phyloP scores from a whole-genome alignment of 92 coral and sea anemone genomes.

The Palythoa grandiflora region DNA sequence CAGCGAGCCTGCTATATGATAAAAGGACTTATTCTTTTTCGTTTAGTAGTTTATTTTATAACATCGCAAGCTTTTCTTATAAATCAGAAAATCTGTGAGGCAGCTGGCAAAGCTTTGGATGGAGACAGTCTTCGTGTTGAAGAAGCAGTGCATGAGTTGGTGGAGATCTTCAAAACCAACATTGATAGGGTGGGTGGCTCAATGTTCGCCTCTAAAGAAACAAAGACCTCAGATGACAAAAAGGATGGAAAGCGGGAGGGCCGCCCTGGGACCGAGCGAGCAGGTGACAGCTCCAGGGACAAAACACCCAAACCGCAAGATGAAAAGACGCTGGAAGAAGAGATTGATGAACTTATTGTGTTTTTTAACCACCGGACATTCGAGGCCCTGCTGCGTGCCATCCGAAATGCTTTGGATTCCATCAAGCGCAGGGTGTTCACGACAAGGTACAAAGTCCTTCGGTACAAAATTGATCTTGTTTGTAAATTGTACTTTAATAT shows the following conservation, averaged over 20 bases:
- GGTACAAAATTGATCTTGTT: neutral
- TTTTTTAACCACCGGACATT: conserved; percentile 88
- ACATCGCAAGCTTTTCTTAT: neutral
- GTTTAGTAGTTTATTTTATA: neutral
- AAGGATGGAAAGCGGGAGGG: conserved; percentile 77
- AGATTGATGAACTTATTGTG: conserved; percentile 86
- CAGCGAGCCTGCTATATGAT: too few species aligned
- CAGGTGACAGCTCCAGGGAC: conserved; percentile 68
- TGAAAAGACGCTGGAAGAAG: conserved; percentile 87
- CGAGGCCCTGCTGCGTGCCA: conserved; percentile 85
- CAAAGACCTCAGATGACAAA: conserved; percentile 74
- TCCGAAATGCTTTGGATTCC: conserved; percentile 84
- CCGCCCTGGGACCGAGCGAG: conserved; percentile 63
- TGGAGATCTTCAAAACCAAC: conserved; percentile 78
- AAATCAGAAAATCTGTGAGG: conserved; percentile 73
- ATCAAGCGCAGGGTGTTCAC: conserved; percentile 87
- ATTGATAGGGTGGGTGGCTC: conserved; percentile 77
- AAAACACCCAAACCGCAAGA: conserved; percentile 85
- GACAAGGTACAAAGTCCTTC: conserved; percentile 56
- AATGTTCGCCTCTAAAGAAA: conserved; percentile 67
- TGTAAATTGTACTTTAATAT: neutral
- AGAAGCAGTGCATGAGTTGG: conserved; percentile 89
- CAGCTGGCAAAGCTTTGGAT: conserved; percentile 72
- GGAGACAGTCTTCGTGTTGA: conserved; percentile 81
- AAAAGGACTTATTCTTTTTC: neutral